Conservation (phyloP, 2,888 invertebrate species). For the Conops quadrifasciatus region DNA sequence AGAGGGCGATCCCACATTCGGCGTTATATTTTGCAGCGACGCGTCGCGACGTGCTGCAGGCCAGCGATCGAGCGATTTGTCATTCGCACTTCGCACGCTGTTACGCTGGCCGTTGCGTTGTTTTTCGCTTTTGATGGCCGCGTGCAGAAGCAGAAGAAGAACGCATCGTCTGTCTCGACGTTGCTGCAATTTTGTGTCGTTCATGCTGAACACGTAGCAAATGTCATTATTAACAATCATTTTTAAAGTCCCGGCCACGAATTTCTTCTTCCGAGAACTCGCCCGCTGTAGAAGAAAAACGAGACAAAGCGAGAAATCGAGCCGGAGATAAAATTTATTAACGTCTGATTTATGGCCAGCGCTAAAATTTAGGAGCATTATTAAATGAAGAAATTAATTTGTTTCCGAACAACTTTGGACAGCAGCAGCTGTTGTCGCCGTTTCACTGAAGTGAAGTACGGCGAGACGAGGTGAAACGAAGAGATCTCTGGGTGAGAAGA, state of each 20-base stretch:
- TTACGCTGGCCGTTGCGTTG: background rate
- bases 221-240: slow-evolving; percentile 28
- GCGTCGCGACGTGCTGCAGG: background rate
- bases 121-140: slow-evolving; percentile 7
- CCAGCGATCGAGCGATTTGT: slow-evolving; percentile 6
- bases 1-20: too few species aligned
- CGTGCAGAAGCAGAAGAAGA: background rate
- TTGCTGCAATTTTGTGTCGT: slow-evolving; percentile 20
- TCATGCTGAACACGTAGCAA: slow-evolving; percentile 24
- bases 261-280: slow-evolving; percentile 8
- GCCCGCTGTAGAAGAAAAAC: background rate
- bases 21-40: slow-evolving; percentile 1
- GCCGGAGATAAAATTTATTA: background rate
- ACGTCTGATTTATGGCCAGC: background rate
- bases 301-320: slow-evolving; percentile 5
- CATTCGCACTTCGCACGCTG: slow-evolving; percentile 22
- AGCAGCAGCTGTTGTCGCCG: background rate
- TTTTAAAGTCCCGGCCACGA: background rate
- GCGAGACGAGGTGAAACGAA: background rate
- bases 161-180: background rate
- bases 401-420: background rate
- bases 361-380: slow-evolving; percentile 7
- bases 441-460: too few species aligned
- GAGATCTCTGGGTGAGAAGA: background rate
- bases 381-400: slow-evolving; percentile 28